Evolutionary conservation across 2,888 invertebrate genomes (phyloP), one percentile per base, ranked within the genome.

Genomic region (Baronia brevicornis): DNA sequence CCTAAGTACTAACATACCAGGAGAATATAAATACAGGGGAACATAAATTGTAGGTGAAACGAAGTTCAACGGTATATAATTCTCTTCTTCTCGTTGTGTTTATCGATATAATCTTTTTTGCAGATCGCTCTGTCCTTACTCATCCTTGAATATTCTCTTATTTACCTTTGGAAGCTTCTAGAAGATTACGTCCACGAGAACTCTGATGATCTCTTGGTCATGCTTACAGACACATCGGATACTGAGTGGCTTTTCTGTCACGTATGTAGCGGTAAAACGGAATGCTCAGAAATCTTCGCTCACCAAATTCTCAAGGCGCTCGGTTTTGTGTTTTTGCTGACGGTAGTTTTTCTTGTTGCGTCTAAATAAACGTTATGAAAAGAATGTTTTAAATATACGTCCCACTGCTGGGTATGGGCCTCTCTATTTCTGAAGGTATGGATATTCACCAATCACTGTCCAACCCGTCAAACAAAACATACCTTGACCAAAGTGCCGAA

Each of bases 171-270:
- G 77, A 50, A 48, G 5, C 33, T 38, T 3, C 12, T 72, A 1
- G 53, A 69, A 47, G 46, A 54, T n/a, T 60, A 54, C 26, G 23
- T 69, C 8, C 36, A 55, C 18, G 27, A 25, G 0, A 51, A 67
- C 18, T 48, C 61, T n/a, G 69, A 75, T 50, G 51, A 57, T 24
- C 38, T 71, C 43, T 52, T 75, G 39, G 51, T 59, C 33, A 15
- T 54, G 38, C 12, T 70, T 20, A 46, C 54, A 2, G 54, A 64
- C 6, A 41, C 59, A 1, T 40, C 43, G 1, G 51, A 53, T 0
- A 32, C 65, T 3, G 63, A 67, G 10, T 66, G 66, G 63, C 24
- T 73, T 0, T 44, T 68, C 0, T 75, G 74, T 31, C 55, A 63
- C 8, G 9, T 65, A 4, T 69, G 71, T 22, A 64, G 62, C 12